Conservation (phyloP, 2,113 vertebrate species). For the Isichthys henryi region DNA sequence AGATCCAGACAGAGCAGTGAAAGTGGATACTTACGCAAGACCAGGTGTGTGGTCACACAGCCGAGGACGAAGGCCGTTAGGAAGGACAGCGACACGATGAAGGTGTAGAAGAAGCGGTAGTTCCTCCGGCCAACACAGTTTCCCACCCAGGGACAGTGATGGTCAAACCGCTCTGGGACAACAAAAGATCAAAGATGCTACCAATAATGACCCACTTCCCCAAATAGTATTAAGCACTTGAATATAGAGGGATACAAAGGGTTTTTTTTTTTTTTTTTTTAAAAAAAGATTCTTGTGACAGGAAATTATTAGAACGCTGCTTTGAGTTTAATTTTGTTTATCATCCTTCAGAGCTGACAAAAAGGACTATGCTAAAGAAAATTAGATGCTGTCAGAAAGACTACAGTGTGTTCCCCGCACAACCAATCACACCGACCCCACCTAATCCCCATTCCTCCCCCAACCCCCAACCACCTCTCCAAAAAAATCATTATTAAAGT, state of each 20-base stretch:
- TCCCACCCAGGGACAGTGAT: slow-evolving; percentile 95
- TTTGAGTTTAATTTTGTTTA: background rate
- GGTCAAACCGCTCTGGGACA: slow-evolving; percentile 81
- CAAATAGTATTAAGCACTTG: background rate
- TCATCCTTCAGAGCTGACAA: background rate
- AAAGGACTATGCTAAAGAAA: background rate
- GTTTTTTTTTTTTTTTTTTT: too few species aligned
- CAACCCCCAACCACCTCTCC: background rate
- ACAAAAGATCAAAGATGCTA: background rate
- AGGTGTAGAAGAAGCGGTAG: slow-evolving; percentile 92
- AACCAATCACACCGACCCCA: background rate
- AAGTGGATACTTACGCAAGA: slow-evolving; percentile 68
- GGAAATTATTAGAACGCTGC: background rate
- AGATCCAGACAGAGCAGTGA: background rate
- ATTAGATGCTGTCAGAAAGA: background rate
- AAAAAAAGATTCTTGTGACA: background rate
- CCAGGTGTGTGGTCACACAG: slow-evolving; percentile 87
- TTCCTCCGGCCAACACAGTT: slow-evolving; percentile 95
- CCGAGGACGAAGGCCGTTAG: slow-evolving; percentile 90
- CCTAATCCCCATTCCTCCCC: too few species aligned
- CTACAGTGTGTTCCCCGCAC: background rate
- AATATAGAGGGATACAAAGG: background rate
- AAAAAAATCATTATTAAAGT: background rate
- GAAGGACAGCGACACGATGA: slow-evolving; percentile 90
- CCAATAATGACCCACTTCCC: background rate